Evolutionary conservation across 2,113 vertebrate species (phyloP).

Genomic region (Brachyistius frenatus): DNA sequence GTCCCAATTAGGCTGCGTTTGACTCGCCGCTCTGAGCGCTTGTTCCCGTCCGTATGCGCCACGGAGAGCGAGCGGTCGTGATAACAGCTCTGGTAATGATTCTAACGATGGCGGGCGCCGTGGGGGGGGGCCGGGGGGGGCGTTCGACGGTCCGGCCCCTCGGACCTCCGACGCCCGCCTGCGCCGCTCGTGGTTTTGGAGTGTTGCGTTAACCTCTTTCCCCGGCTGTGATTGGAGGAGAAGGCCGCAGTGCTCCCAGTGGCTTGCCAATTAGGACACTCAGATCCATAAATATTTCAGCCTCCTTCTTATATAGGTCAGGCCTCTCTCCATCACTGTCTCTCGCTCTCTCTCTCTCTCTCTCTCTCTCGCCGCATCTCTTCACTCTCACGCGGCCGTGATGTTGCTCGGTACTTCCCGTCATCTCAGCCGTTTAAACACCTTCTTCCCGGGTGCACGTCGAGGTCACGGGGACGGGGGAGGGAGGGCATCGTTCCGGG

Average conservation of each 20-base stretch:
- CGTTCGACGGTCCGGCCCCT: conserved; percentile 20
- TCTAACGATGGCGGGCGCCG: conserved; percentile 36
- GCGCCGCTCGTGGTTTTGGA: conserved; percentile 9
- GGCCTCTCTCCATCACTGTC: conserved; percentile 70
- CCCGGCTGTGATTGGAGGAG: conserved; percentile 76
- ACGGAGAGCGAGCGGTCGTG: conserved; percentile 39
- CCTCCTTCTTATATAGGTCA: conserved; percentile 87
- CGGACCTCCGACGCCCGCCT: conserved; percentile 19
- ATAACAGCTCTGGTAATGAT: conserved; percentile 64
- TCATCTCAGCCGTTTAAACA: conserved; percentile 20
- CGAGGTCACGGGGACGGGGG: conserved; percentile 32
- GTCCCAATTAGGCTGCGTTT: conserved; percentile 71
- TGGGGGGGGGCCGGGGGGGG: conserved; percentile 27
- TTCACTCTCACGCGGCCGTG: conserved; percentile 15
- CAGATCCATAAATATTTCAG: conserved; percentile 89
- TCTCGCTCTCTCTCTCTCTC: conserved; percentile 64
- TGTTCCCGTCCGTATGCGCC: conserved; percentile 64
- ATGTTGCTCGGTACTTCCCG: conserved; percentile 24
- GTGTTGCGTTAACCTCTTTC: conserved; percentile 61
- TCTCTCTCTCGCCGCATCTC: conserved; percentile 62
- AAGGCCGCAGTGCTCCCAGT: conserved; percentile 80
- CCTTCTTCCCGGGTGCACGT: not conserved
- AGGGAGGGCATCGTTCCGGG: no score
- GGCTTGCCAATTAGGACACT: conserved; percentile 87
- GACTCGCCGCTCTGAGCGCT: conserved; percentile 67